Conservation (phyloP, 1,140 invertebrate species). For the Aethina tumida region DNA sequence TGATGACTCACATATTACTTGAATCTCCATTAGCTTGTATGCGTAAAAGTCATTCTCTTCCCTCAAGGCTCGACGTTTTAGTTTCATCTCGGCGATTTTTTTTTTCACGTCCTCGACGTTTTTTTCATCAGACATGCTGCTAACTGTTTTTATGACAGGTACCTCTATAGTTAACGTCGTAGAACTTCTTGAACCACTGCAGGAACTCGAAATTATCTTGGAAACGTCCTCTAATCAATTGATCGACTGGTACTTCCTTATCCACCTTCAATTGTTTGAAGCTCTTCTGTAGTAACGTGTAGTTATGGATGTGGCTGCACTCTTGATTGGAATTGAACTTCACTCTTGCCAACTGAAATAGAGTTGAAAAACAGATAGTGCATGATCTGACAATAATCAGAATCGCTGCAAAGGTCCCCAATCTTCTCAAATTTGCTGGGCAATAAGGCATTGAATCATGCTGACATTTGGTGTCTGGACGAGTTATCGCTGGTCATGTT, state of each 20-base stretch:
- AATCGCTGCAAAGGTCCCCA: slow-evolving; percentile 93
- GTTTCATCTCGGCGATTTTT: too few species aligned
- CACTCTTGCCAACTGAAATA: slow-evolving; percentile 85
- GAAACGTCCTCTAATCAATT: too few species aligned
- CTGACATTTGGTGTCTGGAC: slow-evolving; percentile 95
- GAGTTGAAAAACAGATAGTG: slow-evolving; percentile 94
- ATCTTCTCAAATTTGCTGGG: slow-evolving; percentile 91
- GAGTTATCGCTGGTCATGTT: slow-evolving; percentile 94
- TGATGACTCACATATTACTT: too few species aligned
- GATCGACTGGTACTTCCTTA: too few species aligned
- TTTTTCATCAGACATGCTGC: slow-evolving; percentile 54
- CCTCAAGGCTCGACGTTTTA: neutral
- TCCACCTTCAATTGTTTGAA: slow-evolving; percentile 94
- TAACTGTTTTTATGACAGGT: slow-evolving; percentile 71
- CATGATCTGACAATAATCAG: slow-evolving; percentile 97
- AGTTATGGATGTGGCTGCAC: too few species aligned
- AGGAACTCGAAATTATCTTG: too few species aligned
- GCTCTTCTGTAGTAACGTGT: slow-evolving; percentile 94
- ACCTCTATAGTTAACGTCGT: too few species aligned
- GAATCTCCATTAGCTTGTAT: too few species aligned
- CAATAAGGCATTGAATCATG: slow-evolving; percentile 95
- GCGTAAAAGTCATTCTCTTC: too few species aligned
- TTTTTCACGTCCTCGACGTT: slow-evolving; percentile 26
- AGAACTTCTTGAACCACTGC: too few species aligned
- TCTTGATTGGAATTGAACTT: slow-evolving; percentile 97